Evolutionary conservation across 2,797 vertebrate species (phyloP).

Genomic region (Novumbra hubbsi): DNA sequence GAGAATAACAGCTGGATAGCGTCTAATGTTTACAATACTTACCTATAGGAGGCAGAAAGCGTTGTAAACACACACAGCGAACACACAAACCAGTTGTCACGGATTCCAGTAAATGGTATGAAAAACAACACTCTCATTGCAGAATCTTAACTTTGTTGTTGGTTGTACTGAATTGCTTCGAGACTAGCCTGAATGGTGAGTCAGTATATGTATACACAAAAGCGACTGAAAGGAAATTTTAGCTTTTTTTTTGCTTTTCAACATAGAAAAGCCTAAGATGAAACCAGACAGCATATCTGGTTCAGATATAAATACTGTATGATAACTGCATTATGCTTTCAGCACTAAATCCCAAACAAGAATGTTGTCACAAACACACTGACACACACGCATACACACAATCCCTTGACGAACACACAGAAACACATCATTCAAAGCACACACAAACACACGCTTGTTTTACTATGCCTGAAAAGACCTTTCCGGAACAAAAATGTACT

Average conservation of each 20-base stretch:
- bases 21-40: not conserved
- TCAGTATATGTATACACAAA: not conserved
- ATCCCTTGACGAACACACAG: not conserved
- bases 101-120: not conserved
- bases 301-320: conserved; percentile 50
- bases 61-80: not conserved
- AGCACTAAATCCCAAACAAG: conserved; percentile 9
- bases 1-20: not conserved
- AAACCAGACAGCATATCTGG: conserved; percentile 40
- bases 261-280: conserved; percentile 38
- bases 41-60: not conserved
- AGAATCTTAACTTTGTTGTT: not conserved
- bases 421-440: conserved; percentile 23
- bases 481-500: too few species aligned
- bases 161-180: not conserved
- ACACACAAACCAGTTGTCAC: not conserved
- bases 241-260: conserved; percentile 4
- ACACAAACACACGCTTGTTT: not conserved
- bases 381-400: conserved; percentile 14
- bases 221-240: not conserved
- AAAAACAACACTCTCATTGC: not conserved
- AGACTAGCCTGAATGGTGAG: not conserved
- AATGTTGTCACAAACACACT: not conserved
- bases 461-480: too few species aligned
- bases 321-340: conserved; percentile 43